Evolutionary conservation across 2,797 vertebrate species (phyloP).

Genomic region (Leptoclinus maculatus): DNA sequence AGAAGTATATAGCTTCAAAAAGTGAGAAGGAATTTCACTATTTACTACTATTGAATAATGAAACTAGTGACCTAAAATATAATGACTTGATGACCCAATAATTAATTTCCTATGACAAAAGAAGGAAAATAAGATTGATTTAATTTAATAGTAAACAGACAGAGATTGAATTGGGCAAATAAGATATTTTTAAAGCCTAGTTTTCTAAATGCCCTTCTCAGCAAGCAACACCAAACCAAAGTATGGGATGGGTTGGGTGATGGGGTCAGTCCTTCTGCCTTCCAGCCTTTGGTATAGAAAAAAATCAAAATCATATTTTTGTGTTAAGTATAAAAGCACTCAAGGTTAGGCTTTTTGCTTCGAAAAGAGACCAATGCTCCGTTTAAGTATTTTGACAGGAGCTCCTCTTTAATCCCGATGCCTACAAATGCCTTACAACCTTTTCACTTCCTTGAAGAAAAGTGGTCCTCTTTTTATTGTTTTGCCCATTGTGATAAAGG

Average conservation of each 20-base stretch:
- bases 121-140: conserved; percentile 28
- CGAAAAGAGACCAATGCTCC: conserved; percentile 45
- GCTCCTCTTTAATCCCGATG: conserved; percentile 43
- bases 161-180: conserved; percentile 36
- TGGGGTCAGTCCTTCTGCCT: conserved; percentile 50
- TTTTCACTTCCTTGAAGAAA: conserved; percentile 61
- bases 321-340: conserved; percentile 53
- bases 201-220: conserved; percentile 54
- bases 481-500: conserved; percentile 72
- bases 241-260: conserved; percentile 28
- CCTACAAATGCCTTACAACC: conserved; percentile 56
- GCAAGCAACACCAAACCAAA: conserved; percentile 43
- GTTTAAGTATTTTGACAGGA: conserved; percentile 59
- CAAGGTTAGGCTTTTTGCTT: conserved; percentile 59
- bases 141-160: conserved; percentile 3
- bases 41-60: neutral
- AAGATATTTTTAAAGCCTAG: conserved; percentile 40
- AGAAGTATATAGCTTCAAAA: neutral
- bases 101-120: conserved; percentile 28
- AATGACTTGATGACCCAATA: conserved; percentile 23
- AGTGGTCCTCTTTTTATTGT: conserved; percentile 61
- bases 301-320: conserved; percentile 35
- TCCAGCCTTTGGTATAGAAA: conserved; percentile 43
- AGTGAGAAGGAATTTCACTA: neutral
- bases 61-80: conserved; percentile 24